A percentile compares a stretch with the other conserved stretches of the same genome.
Evolutionary conservation across 2,797 vertebrate genomes (phyloP).

Genomic region (Ispidina lecontei): DNA sequence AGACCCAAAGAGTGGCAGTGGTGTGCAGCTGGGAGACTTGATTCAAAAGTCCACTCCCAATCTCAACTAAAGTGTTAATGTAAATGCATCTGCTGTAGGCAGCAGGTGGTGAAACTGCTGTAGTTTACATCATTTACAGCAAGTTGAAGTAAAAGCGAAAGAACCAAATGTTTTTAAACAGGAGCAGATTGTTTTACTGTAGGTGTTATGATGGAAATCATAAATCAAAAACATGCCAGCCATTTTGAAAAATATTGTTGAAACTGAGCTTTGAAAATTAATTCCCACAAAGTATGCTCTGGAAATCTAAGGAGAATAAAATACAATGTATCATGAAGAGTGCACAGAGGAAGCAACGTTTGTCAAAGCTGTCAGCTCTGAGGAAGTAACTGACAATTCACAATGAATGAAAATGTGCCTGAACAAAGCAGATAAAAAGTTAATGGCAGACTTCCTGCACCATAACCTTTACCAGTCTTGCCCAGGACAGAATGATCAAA

Average conservation of each 20-base stretch:
- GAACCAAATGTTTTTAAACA: conserved; percentile 32
- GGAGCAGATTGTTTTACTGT: conserved; percentile 58
- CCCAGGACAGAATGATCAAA: neutral
- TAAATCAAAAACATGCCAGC: conserved; percentile 37
- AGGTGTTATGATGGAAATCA: conserved; percentile 42
- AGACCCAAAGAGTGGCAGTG: neutral
- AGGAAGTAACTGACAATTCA: neutral
- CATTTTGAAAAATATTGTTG: conserved; percentile 57
- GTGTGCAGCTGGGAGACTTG: neutral
- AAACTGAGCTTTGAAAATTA: conserved; percentile 35
- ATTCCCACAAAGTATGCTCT: neutral
- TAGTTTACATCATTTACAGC: neutral
- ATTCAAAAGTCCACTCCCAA: neutral
- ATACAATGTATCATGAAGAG: neutral
- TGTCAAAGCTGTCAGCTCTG: neutral
- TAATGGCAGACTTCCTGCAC: neutral
- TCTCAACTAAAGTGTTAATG: neutral
- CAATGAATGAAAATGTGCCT: neutral
- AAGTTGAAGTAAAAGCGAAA: conserved; percentile 2
- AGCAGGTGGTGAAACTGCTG: conserved; percentile 43
- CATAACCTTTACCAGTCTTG: neutral
- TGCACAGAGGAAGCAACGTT: neutral
- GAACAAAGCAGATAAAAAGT: neutral
- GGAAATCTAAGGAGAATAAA: conserved; percentile 20
- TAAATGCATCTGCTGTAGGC: neutral